Conservation (phyloP, 1,140 invertebrate genomes). For the Pinna nobilis region DNA sequence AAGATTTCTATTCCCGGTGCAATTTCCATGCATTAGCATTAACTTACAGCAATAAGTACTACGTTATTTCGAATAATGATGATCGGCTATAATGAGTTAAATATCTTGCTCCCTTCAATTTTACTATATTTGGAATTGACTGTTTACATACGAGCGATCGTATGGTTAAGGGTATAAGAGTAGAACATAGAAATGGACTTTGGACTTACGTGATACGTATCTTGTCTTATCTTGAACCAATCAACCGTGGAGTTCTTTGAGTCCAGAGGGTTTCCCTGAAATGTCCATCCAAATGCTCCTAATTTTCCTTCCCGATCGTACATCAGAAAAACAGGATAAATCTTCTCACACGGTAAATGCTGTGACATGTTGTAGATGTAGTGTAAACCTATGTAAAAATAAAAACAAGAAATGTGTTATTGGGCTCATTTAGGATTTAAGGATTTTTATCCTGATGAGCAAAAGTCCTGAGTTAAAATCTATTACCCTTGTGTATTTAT, state of each 20-base stretch:
- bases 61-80: no score
- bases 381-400: conserved; percentile 58
- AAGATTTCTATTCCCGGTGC: no score
- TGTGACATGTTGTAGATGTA: conserved; percentile 63
- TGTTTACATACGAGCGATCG: no score
- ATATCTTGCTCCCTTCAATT: no score
- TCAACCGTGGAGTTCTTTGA: not conserved
- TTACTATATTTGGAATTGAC: no score
- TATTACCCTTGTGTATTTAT: no score
- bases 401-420: not conserved
- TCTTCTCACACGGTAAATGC: conserved; percentile 60
- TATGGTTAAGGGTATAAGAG: no score
- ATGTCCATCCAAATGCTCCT: conserved; percentile 68
- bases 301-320: conserved; percentile 66
- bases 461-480: not conserved
- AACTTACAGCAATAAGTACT: no score
- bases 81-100: no score
- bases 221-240: conserved; percentile 52
- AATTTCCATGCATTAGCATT: no score
- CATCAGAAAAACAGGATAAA: conserved; percentile 69
- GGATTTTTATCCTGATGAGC: not conserved
- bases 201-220: conserved; percentile 56
- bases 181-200: no score
- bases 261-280: conserved; percentile 57
- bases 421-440: not conserved